Evolutionary conservation across 1,140 invertebrate species (phyloP), one percentile per base, ranked within the genome.

Genomic region (Ceratitis capitata): DNA sequence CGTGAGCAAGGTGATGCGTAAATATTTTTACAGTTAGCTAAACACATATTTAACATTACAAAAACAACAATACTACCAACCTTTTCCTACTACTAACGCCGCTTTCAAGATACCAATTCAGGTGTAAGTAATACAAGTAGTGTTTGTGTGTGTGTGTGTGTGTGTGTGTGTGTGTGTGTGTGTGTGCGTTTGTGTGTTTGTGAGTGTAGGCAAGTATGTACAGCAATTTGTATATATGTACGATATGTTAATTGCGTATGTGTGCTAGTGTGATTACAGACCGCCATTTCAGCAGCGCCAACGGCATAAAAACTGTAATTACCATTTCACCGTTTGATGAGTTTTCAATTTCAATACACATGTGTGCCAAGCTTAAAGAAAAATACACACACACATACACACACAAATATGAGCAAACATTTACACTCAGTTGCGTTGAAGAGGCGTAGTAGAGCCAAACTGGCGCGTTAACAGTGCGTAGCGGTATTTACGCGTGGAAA

Each of bases 291-390:
- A n/a, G 61, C 61, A 39, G 35, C 39, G 61, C 61, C 5, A 19
- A 1, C 61, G 61, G 61, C 61, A 12, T 29, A 69, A 3, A 35
- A 39, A 32, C 35, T 39, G 61, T 69, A 69, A 69, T 69, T 35
- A 69, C 61, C 61, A 69, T 69, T 69, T 69, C 61, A 69, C 61
- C 61, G 61, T 69, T 69, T 69, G 61, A 69, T 69, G 61, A 69
- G 61, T 69, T 69, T 69, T 69, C 61, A 69, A 69, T 69, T 69
- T 69, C 61, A 69, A 39, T 69, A 69, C 2, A 53, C n/a, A n/a
- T n/a, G n/a, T n/a, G n/a, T n/a, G 51, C n/a, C 4, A 23, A 19
- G 51, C n/a, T 56, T 19, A 12, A 23, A 2, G 3, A 49, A 56
- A 56, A 23, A 56, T 5, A 19, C 49, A 53, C 49, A 53, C 49